Conservation (phyloP, 2,888 invertebrate genomes). For the Augiades crinisus region DNA sequence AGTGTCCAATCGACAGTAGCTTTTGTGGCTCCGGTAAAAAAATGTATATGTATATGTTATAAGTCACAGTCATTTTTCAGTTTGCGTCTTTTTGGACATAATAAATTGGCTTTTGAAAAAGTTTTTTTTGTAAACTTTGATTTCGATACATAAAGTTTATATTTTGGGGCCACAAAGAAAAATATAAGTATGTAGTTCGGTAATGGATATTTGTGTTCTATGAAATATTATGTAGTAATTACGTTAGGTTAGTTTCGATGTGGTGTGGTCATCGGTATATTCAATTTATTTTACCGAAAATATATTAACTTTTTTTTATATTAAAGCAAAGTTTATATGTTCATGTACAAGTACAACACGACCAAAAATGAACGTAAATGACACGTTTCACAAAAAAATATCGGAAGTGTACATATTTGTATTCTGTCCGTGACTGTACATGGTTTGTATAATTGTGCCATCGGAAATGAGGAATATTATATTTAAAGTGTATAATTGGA, state of each 20-base stretch:
- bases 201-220: conserved; percentile 15
- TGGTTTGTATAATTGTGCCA: conserved; percentile 30
- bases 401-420: neutral
- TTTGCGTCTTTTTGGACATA: neutral
- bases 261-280: conserved; percentile 1
- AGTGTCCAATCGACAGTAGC: neutral
- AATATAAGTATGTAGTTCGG: neutral
- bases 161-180: conserved; percentile 13
- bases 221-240: conserved; percentile 6
- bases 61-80: too few relatives aligned
- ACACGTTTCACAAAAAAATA: neutral
- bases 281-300: conserved; percentile 1
- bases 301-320: neutral
- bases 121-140: conserved; percentile 8
- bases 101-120: neutral
- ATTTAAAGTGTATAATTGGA: conserved; percentile 12
- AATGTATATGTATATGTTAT: too few relatives aligned
- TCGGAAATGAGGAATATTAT: conserved; percentile 14
- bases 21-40: conserved; percentile 8
- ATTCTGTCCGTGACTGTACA: conserved; percentile 28
- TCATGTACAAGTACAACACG: conserved; percentile 24
- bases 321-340: neutral
- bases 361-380: conserved; percentile 17
- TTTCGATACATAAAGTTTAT: neutral
- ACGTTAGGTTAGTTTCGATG: conserved; percentile 15